These are phyloP conservation scores for Falco novaeseelandiae DNA, from an alignment of 2,797 vertebrate species.

Conservation along the genomic window DNA sequence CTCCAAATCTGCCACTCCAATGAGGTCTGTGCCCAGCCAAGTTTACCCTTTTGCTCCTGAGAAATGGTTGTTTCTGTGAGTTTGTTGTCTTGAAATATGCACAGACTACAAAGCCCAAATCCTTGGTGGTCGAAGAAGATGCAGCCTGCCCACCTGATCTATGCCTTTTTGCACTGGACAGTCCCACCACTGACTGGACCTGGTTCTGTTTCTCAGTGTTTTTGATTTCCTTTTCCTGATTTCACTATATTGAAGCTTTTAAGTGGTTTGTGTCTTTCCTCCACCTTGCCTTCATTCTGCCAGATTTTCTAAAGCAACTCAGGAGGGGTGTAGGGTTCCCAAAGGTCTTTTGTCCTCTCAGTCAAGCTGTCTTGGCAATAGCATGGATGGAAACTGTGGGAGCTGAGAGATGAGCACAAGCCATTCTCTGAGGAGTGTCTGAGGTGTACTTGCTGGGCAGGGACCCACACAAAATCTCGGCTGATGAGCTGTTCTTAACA, in stretches of 20 bases:
- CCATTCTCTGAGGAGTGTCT: not conserved
- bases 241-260: not conserved
- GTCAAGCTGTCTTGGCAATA: not conserved
- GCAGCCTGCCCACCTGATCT: not conserved
- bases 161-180: not conserved
- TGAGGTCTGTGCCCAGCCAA: not conserved
- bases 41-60: not conserved
- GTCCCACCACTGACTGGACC: not conserved
- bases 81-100: not conserved
- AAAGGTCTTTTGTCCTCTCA: not conserved
- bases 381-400: rapidly evolving
- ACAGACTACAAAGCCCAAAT: not conserved
- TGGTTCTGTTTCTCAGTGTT: not conserved
- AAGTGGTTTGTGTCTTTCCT: not conserved
- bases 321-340: not conserved
- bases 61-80: not conserved
- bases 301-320: not conserved
- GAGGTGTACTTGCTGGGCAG: not conserved
- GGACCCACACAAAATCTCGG: not conserved
- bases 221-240: not conserved
- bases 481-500: too few species aligned
- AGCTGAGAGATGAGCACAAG: not conserved
- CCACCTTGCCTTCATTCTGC: not conserved
- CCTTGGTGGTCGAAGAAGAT: not conserved
- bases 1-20: not conserved